phyloP scores from a whole-genome alignment of 2,888 invertebrate species.

The Mycalesis mineus region DNA sequence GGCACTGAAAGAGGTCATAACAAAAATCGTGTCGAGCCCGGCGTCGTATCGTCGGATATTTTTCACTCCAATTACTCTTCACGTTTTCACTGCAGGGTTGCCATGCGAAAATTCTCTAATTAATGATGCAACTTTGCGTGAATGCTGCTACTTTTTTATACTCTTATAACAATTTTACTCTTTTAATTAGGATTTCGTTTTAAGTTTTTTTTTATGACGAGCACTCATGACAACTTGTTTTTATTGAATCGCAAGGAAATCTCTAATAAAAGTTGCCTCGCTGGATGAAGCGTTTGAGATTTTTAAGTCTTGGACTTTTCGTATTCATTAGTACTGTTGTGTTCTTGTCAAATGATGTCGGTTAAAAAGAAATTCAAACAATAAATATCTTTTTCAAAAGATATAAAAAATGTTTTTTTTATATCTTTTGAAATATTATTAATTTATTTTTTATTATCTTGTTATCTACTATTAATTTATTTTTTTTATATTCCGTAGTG shows the following conservation, averaged over 20 bases:
- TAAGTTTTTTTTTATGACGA: conserved; percentile 14
- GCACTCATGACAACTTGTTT: conserved; percentile 19
- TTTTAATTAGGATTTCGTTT: conserved; percentile 26
- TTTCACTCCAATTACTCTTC: conserved; percentile 52
- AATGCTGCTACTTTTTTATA: conserved; percentile 18
- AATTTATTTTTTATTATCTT: too few species aligned
- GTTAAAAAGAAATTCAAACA: too few species aligned
- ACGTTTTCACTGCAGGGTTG: conserved; percentile 42
- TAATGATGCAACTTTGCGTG: conserved; percentile 26
- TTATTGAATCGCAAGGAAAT: conserved; percentile 21
- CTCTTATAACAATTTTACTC: conserved; percentile 19
- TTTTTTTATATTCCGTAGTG: too few species aligned
- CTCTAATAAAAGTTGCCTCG: conserved; percentile 7
- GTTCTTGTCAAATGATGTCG: too few species aligned
- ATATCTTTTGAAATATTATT: too few species aligned
- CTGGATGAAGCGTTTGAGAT: not conserved
- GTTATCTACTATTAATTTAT: too few species aligned
- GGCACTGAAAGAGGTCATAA: conserved; percentile 27
- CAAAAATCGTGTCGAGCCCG: conserved; percentile 38
- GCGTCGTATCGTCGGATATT: conserved; percentile 42
- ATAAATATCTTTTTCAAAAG: too few species aligned
- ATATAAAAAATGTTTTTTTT: too few species aligned
- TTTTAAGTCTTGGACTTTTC: not conserved
- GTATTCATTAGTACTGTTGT: too few species aligned
- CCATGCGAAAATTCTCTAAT: conserved; percentile 32